Percentiles rank a stretch among this genome's conserved stretches.
Evolutionary conservation across 2,113 vertebrate species (phyloP).

Genomic region (Colossoma macropomum): DNA sequence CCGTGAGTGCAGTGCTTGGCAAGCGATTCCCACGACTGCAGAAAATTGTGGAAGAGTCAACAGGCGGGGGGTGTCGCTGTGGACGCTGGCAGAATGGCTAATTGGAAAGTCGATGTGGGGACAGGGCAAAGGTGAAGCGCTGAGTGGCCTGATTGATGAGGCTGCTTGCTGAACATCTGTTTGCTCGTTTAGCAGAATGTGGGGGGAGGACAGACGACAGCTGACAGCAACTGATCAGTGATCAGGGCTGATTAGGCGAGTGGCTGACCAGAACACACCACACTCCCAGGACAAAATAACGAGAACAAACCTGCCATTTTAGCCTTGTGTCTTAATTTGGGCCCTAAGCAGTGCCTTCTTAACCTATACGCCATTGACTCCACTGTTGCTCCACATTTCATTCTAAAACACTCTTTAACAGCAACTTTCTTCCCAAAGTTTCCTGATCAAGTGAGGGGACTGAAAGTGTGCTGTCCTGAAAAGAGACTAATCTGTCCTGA

Average conservation of each 20-base stretch:
- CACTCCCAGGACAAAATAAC: too few relatives aligned
- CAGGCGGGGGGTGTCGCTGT: slow-evolving; percentile 32
- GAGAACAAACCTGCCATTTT: too few relatives aligned
- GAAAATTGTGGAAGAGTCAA: slow-evolving; percentile 37
- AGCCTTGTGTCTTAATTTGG: too few relatives aligned
- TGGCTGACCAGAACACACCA: neutral
- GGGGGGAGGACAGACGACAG: neutral
- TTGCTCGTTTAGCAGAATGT: slow-evolving; percentile 64
- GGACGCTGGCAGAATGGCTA: slow-evolving; percentile 47
- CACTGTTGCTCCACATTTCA: too few relatives aligned
- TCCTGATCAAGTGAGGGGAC: too few relatives aligned
- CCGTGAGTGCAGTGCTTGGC: neutral
- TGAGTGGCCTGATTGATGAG: slow-evolving; percentile 65
- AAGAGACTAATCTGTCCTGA: too few relatives aligned
- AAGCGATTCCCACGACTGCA: slow-evolving; percentile 16
- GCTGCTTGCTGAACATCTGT: slow-evolving; percentile 70
- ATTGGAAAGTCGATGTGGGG: slow-evolving; percentile 58
- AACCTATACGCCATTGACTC: too few relatives aligned
- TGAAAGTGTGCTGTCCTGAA: too few relatives aligned
- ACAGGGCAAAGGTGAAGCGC: slow-evolving; percentile 49
- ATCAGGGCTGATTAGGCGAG: slow-evolving; percentile 1
- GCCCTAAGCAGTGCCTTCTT: too few relatives aligned
- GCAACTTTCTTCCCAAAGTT: too few relatives aligned
- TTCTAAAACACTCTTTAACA: too few relatives aligned
- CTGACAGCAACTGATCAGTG: neutral